Conservation (phyloP, 2,113 vertebrate genomes). For the Bostrychus sinensis region DNA sequence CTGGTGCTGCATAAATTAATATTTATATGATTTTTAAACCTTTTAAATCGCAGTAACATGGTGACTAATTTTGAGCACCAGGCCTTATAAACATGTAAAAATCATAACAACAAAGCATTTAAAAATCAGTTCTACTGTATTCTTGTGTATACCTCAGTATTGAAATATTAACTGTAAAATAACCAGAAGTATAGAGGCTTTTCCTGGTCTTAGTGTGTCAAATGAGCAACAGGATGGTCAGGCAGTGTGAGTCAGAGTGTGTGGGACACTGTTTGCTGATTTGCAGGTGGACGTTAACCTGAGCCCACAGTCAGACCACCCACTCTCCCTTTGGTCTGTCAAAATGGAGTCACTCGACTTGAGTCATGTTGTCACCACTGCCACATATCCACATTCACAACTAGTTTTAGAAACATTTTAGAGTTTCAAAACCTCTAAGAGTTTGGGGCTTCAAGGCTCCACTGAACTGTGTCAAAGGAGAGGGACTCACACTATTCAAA, state of each 20-base stretch:
- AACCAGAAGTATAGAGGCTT: no score
- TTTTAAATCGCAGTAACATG: no score
- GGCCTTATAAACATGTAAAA: no score
- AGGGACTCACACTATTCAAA: no score
- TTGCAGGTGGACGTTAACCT: slow-evolving; percentile 40
- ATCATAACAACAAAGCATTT: no score
- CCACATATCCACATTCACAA: slow-evolving; percentile 3
- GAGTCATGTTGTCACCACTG: slow-evolving; percentile 15
- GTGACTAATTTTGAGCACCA: no score
- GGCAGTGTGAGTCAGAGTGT: background rate
- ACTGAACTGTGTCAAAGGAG: no score
- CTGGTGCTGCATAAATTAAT: no score
- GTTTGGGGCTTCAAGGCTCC: background rate
- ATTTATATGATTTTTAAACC: no score
- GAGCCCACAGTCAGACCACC: slow-evolving; percentile 58
- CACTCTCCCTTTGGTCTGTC: slow-evolving; percentile 25
- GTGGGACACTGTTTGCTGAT: slow-evolving; percentile 47
- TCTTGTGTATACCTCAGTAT: no score
- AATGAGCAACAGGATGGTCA: slow-evolving; percentile 23
- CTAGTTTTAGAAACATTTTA: background rate
- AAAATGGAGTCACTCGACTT: slow-evolving; percentile 13
- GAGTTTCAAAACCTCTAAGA: background rate
- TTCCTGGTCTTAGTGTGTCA: slow-evolving; percentile 3
- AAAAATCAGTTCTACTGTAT: no score
- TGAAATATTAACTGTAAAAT: no score